Evolutionary conservation across 2,113 vertebrate genomes (phyloP).

Genomic region (Osmerus eperlanus): DNA sequence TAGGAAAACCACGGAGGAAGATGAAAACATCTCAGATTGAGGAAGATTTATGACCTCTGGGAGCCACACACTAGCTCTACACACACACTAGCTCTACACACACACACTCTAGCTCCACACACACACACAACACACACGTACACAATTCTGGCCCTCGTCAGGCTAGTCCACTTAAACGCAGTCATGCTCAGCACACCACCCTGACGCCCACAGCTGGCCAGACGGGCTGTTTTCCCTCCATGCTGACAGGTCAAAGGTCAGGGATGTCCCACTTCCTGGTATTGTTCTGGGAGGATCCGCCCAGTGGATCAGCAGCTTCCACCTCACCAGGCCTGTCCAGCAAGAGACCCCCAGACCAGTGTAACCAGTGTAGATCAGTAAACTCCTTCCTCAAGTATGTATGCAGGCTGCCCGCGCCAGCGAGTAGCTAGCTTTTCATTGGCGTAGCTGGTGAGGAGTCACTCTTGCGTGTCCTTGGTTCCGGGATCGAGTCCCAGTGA

Average conservation of each 20-base stretch:
- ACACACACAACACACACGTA: no score
- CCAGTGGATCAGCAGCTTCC: conserved; percentile 35
- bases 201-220: conserved; percentile 27
- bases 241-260: conserved; percentile 44
- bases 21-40: conserved; percentile 25
- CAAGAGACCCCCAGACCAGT: no score
- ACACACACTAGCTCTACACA: background rate
- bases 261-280: conserved; percentile 56
- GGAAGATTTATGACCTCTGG: conserved; percentile 25
- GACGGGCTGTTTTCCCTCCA: conserved; percentile 16
- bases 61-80: conserved; percentile 9
- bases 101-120: background rate
- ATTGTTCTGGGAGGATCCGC: conserved; percentile 54
- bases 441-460: no score
- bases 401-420: no score
- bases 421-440: no score
- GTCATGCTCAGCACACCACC: conserved; percentile 3
- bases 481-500: no score
- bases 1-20: conserved; percentile 18
- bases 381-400: no score
- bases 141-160: no score
- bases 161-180: no score
- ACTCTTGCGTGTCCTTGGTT: no score
- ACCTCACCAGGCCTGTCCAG: no score
- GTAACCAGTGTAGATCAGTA: no score